Evolutionary conservation across 2,113 vertebrate species (phyloP).

Genomic region (Siniperca knerii): DNA sequence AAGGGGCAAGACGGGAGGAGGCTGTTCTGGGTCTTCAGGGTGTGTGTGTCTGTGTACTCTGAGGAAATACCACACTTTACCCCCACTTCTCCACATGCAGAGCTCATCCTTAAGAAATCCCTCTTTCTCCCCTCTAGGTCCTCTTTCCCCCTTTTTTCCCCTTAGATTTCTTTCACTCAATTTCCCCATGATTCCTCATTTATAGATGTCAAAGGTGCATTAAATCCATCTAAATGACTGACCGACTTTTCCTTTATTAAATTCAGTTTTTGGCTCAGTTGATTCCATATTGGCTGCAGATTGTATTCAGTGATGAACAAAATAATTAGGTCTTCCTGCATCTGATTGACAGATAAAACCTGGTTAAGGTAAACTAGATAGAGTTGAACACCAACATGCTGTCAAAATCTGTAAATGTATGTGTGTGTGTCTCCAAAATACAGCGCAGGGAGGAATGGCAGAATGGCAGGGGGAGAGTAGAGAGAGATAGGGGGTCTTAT

Average conservation of each 20-base stretch:
- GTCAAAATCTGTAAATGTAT: constrained; percentile 63
- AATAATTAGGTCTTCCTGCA: constrained; percentile 65
- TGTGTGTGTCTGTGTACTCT: constrained; percentile 27
- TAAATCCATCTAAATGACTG: constrained; percentile 25
- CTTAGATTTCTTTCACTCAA: constrained; percentile 10
- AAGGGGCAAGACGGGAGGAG: constrained; percentile 64
- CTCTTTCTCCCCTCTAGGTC: neutral
- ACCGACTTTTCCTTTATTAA: constrained; percentile 43
- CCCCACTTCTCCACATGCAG: constrained; percentile 45
- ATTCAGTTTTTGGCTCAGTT: constrained; percentile 1
- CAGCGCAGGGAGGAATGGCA: constrained; percentile 41
- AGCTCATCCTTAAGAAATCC: constrained; percentile 52
- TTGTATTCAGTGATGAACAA: constrained; percentile 58
- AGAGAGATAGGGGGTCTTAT: constrained; percentile 70
- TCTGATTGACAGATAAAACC: constrained; percentile 75
- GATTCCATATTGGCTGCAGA: constrained; percentile 34
- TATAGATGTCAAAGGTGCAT: constrained; percentile 22
- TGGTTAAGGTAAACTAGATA: constrained; percentile 60
- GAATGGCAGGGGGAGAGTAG: constrained; percentile 39
- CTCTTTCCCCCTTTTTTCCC: neutral
- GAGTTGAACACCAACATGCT: constrained; percentile 69
- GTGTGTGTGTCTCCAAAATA: constrained; percentile 50
- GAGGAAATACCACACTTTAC: constrained; percentile 42
- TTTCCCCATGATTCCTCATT: constrained; percentile 40
- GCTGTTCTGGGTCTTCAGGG: constrained; percentile 35